Conservation (phyloP, 2,888 invertebrate genomes). For the Lutraria lutraria region DNA sequence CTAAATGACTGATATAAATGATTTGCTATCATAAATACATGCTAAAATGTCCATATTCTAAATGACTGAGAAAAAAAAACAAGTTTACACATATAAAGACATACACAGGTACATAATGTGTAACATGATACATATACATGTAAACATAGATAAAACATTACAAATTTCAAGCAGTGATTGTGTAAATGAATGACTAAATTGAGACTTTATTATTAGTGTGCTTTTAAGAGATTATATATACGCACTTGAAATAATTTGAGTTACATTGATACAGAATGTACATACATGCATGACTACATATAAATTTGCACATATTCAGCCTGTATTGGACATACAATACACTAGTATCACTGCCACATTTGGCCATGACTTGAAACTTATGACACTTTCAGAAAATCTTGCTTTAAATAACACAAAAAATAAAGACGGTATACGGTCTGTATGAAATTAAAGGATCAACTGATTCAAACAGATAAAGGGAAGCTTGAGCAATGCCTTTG, state of each 20-base stretch:
- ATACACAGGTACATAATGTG: constrained; percentile 9
- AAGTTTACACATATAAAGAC: constrained; percentile 32
- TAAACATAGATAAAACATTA: constrained; percentile 36
- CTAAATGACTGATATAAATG: constrained; percentile 21
- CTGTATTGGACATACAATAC: neutral
- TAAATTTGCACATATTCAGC: constrained; percentile 24
- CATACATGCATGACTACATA: constrained; percentile 23
- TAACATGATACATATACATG: constrained; percentile 31
- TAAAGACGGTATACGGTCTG: neutral
- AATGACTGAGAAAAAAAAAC: constrained; percentile 28
- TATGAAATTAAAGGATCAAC: neutral
- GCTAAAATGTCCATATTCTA: constrained; percentile 31
- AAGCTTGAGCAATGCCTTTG: constrained; percentile 34
- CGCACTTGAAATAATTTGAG: neutral
- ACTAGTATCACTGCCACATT: neutral
- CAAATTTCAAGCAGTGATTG: constrained; percentile 39
- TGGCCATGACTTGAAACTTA: neutral
- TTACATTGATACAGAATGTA: constrained; percentile 8
- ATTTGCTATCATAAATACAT: constrained; percentile 27
- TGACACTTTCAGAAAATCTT: neutral
- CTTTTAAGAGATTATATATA: neutral
- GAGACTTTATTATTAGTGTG: constrained; percentile 29
- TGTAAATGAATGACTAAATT: constrained; percentile 43
- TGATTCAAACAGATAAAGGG: neutral
- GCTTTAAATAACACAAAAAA: neutral